Base-by-base conservation (phyloP, 2,113 vertebrate species). In the Heptranchias perlo region DNA sequence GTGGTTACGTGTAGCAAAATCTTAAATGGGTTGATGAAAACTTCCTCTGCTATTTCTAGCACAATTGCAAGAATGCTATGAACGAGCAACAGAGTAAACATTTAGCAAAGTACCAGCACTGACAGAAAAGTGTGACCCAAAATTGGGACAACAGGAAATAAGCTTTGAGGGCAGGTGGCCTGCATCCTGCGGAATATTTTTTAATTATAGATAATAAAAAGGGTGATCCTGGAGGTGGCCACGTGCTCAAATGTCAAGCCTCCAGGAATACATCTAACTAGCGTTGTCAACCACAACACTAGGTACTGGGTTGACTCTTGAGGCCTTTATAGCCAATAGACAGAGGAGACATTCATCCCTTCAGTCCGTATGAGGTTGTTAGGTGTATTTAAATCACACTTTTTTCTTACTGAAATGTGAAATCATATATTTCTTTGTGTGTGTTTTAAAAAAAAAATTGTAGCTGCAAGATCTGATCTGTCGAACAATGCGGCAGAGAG, bases 401-500 rank as follows among this genome's bases (percentile, higher is more conserved):
- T 44, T 16, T 44, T 44, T 82, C 2, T 82, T 47, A 82, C 39
- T 44, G 39, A 39, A 44, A 21, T 16, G 5, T n/a, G 10, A 78
- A n/a, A 78, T 78, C 11, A 44, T n/a, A 1, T 44, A 21, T 64
- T 64, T 21, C n/a, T 23, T 93, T 64, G 16, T 21, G 18, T 93
- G 89, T 93, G 89, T 64, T 62, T 21, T 62, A 10, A 11, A n/a
- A 7, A 35, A 35, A 95, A 95, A 7, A 52, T 96, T 86, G 16
- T 97, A 98, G 98, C 98, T 0, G 97, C 97, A 52, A 98, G 98
- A 76, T 97, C 97, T 0, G 98, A 99, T 0, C 4, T 97, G 65
- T 98, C 96, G 96, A 98, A 97, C 65, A 96, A 98, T 78, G 98
- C 98, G 0, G 98, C 98, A 10, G 99, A 99, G 96, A 97, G 98